Evolutionary conservation across 2,797 vertebrate genomes (phyloP), one percentile per base, ranked within the genome.

Genomic region (Fistularia tabacaria): DNA sequence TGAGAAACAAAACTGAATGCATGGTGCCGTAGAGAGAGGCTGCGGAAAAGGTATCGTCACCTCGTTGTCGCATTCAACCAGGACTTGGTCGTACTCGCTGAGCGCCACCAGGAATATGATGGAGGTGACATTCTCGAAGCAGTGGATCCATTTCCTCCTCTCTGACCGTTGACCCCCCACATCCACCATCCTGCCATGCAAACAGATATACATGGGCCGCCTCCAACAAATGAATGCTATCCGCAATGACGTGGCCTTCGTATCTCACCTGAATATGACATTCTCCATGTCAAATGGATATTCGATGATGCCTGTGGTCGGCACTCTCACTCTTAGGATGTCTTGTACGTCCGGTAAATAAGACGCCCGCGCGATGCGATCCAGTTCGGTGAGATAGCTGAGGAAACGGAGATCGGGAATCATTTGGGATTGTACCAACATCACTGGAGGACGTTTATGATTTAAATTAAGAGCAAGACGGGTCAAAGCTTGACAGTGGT

Each of bases 61-160:
- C 92, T 95, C 93, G 7, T 93, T 95, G 82, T 95, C 90, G 46
- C 92, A 94, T 76, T 97, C 94, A 0, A 89, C 93, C 64, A 96
- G 79, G 44, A 95, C 93, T 84, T 97, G 94, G 71, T 98, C 94
- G 15, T 96, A 96, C 88, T 97, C 94, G 57, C 93, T 96, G 74
- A 97, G 83, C 3, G 94, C 93, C 83, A 95, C 93, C 79, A 97
- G 84, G 80, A 97, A 96, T 85, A 97, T 97, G 43, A 96, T 94
- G 80, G 94, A 98, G 37, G 94, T 97, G 77, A 97, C 93, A 7
- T 92, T 96, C 87, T 96, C 94, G 64, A 96, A 97, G 82, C 94
- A 95, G 76, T 96, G 93, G 76, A 98, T 96, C 94, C 94, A 95
- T 70, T 96, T 95, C 76, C 94, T 93, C 76, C 93, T 86, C 85